A percentile compares a stretch with the other conserved stretches of the same genome.
Conservation (phyloP, 2,113 vertebrate genomes). For the Sardina pilchardus region DNA sequence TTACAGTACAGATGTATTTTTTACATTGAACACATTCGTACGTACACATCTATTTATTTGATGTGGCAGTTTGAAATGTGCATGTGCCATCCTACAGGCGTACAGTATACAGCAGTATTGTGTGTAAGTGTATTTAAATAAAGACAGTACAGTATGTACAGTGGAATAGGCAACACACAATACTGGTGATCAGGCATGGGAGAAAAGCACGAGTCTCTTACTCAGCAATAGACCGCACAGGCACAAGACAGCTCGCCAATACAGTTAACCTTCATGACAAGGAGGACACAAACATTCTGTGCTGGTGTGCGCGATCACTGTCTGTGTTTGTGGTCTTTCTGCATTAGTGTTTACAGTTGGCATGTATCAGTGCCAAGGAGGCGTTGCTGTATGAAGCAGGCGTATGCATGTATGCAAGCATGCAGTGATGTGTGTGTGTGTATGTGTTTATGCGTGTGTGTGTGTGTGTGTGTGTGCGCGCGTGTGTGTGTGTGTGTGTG, state of each 20-base stretch:
- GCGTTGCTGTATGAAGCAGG: background rate
- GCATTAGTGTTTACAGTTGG: conserved; percentile 1
- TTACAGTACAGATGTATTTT: background rate
- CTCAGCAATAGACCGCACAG: background rate
- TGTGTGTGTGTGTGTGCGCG: background rate
- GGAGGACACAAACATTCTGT: conserved; percentile 4
- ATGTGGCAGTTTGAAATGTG: too few species aligned
- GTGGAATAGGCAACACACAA: too few species aligned
- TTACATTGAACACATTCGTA: too few species aligned
- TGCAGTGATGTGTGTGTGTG: conserved; percentile 7
- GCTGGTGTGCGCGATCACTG: background rate
- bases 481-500: background rate
- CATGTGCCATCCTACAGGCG: background rate
- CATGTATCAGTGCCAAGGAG: background rate
- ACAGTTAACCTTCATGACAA: background rate
- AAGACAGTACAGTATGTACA: background rate
- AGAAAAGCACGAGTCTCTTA: background rate
- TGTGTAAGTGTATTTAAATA: background rate
- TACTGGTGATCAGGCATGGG: background rate
- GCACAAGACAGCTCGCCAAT: background rate
- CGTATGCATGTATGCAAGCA: background rate
- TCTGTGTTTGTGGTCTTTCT: background rate
- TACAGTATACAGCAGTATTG: background rate
- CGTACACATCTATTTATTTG: too few species aligned
- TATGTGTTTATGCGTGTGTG: conserved; percentile 4